phyloP scores from a whole-genome alignment of 2,113 vertebrate genomes.

The Pleuronectes platessa region DNA sequence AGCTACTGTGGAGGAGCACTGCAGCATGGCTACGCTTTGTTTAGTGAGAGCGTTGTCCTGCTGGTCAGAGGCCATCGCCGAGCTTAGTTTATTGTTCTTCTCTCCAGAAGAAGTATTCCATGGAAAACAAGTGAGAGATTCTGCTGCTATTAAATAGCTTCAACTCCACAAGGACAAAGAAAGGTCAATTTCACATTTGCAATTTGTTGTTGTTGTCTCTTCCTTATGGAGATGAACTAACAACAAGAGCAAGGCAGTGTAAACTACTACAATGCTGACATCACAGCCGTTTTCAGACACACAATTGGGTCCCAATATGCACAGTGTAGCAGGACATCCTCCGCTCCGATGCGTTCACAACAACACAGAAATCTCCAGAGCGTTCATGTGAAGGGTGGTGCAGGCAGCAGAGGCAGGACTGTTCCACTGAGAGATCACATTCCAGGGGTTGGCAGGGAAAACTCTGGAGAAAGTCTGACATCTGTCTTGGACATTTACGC shows the following conservation, averaged over 20 bases:
- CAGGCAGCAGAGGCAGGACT: too few relatives aligned
- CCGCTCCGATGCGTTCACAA: neutral
- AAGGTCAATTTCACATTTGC: neutral
- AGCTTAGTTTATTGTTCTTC: constrained; percentile 44
- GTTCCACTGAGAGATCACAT: too few relatives aligned
- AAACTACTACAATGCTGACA: neutral
- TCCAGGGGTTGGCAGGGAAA: neutral
- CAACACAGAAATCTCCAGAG: neutral
- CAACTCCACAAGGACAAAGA: constrained; percentile 10
- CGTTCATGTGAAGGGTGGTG: neutral
- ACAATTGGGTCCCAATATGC: too few relatives aligned
- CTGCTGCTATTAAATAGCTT: neutral
- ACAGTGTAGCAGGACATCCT: too few relatives aligned
- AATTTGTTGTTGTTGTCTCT: neutral
- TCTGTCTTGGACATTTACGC: neutral
- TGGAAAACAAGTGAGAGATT: neutral
- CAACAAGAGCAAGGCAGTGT: neutral
- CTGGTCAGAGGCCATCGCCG: constrained; percentile 48
- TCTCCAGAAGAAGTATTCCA: constrained; percentile 14
- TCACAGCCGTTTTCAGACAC: neutral
- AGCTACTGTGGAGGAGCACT: constrained; percentile 63
- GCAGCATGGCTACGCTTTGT: constrained; percentile 59
- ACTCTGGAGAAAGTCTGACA: neutral
- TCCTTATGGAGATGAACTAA: neutral
- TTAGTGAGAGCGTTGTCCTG: constrained; percentile 58